phyloP scores from a whole-genome alignment of 1,140 invertebrate species.

The Sitobion miscanthi region DNA sequence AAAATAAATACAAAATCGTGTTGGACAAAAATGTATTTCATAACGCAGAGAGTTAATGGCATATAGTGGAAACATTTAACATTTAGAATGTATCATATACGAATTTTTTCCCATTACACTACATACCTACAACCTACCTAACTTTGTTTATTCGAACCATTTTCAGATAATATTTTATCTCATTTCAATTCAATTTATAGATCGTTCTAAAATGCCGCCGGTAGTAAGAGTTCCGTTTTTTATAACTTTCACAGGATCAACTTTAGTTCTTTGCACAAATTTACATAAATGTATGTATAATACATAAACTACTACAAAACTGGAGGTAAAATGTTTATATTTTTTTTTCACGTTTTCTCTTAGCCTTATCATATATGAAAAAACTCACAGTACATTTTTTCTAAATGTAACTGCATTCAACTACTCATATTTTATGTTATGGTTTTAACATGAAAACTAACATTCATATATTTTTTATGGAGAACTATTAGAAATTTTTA shows the following conservation, averaged over 20 bases:
- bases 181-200: slow-evolving; percentile 14
- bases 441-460: not conserved
- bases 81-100: not conserved
- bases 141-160: not conserved
- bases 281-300: slow-evolving; percentile 33
- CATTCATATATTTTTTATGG: not conserved
- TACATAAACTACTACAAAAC: not conserved
- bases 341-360: not conserved
- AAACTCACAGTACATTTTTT: not conserved
- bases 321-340: slow-evolving; percentile 13
- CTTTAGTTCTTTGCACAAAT: not conserved
- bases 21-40: not conserved
- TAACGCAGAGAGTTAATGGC: not conserved
- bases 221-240: not conserved
- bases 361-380: not conserved
- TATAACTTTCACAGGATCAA: not conserved
- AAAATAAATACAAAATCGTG: not conserved
- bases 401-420: not conserved
- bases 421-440: not conserved
- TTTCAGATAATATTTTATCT: slow-evolving; percentile 21
- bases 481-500: not conserved
- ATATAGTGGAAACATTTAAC: not conserved
- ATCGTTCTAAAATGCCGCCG: not conserved
- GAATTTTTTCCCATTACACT: not conserved
- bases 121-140: not conserved